Percentiles rank a stretch among this genome's conserved stretches.
Conservation (phyloP, 2,797 vertebrate species). For the Knipowitschia caucasica region DNA sequence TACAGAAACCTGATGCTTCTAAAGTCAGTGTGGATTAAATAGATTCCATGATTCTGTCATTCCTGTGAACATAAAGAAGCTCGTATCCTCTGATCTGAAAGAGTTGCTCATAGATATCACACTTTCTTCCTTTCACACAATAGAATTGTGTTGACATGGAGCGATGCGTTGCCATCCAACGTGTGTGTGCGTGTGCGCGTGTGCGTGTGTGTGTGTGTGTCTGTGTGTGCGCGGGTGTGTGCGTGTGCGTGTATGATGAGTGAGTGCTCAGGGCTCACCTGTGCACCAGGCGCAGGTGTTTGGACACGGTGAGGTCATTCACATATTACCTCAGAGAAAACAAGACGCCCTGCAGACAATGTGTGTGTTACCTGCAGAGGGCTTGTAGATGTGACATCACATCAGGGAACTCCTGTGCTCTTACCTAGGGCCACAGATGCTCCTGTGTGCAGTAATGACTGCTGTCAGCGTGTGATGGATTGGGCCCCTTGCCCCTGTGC, state of each 20-base stretch:
- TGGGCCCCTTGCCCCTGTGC: constrained; percentile 59
- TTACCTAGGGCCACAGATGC: constrained; percentile 76
- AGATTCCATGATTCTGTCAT: constrained; percentile 12
- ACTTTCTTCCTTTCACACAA: constrained; percentile 55
- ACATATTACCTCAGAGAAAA: neutral
- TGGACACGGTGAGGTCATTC: constrained; percentile 9
- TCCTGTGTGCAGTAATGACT: constrained; percentile 75
- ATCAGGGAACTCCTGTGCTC: constrained; percentile 14
- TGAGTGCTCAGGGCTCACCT: constrained; percentile 22
- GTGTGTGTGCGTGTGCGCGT: constrained; percentile 1
- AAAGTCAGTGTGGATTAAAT: constrained; percentile 45
- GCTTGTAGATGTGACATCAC: no score
- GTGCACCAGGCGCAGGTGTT: constrained; percentile 41
- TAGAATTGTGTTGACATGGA: constrained; percentile 52
- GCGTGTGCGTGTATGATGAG: constrained; percentile 9
- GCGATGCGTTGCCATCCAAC: no score
- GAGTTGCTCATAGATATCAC: constrained; percentile 46
- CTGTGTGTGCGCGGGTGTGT: no score
- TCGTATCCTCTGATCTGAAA: constrained; percentile 46
- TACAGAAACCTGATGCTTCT: constrained; percentile 36
- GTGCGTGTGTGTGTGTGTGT: constrained; percentile 19
- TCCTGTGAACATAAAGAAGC: constrained; percentile 5
- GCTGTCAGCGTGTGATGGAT: constrained; percentile 72
- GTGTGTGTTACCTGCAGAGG: constrained; percentile 3
- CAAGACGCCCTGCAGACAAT: neutral